Evolutionary conservation across 23 tunicate genomes (phyloP).

Genomic region (Styela clava): DNA sequence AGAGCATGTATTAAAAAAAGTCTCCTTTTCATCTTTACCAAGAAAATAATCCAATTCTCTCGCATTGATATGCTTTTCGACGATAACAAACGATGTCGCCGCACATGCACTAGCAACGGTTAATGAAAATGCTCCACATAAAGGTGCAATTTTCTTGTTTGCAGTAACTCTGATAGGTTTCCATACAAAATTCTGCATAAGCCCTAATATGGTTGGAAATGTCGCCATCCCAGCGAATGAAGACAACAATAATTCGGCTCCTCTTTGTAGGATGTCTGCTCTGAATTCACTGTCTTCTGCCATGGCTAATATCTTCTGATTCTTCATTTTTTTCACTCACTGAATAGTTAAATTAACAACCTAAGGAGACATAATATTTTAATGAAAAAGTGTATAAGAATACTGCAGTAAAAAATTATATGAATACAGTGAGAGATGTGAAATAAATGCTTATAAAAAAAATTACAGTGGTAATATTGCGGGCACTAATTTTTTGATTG

Average conservation of each 20-base stretch:
- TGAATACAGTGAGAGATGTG: too few relatives aligned
- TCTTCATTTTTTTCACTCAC: slow-evolving; percentile 3
- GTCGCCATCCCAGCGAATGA: slow-evolving; percentile 36
- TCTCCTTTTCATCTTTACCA: not conserved
- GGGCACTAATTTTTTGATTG: too few relatives aligned
- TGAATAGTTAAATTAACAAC: not conserved
- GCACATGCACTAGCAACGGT: slow-evolving; percentile 22
- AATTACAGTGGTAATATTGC: too few relatives aligned
- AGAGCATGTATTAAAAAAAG: not conserved
- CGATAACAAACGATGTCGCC: not conserved
- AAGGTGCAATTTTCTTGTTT: slow-evolving; percentile 33
- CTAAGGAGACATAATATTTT: too few relatives aligned
- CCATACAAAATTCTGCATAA: slow-evolving; percentile 61
- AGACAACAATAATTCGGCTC: not conserved
- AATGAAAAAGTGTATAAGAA: too few relatives aligned
- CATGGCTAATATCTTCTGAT: not conserved
- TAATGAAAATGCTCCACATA: slow-evolving; percentile 35
- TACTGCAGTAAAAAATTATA: too few relatives aligned
- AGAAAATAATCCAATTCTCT: not conserved
- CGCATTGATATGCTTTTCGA: not conserved
- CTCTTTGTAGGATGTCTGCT: not conserved
- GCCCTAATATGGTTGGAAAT: slow-evolving; percentile 54
- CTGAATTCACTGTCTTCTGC: slow-evolving; percentile 9
- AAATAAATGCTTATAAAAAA: too few relatives aligned
- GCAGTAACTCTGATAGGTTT: slow-evolving; percentile 49